Evolutionary conservation across 1,140 invertebrate genomes (phyloP).

Genomic region (Cotesia vestalis): DNA sequence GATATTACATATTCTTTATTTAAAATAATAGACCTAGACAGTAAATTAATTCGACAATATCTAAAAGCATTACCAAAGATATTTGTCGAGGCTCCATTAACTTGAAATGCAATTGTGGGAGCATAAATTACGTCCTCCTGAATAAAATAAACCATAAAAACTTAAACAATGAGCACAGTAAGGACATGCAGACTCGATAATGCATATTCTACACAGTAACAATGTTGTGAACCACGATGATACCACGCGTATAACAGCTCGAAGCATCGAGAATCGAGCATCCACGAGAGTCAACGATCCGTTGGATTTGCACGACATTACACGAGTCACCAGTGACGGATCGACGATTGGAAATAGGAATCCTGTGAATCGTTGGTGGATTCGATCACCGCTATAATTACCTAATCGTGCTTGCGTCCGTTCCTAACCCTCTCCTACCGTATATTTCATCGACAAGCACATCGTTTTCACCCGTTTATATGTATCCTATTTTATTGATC

Average conservation of each 20-base stretch:
- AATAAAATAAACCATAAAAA: slow-evolving; percentile 5
- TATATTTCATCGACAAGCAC: slow-evolving; percentile 36
- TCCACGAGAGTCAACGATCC: slow-evolving; percentile 24
- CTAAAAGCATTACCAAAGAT: too few species aligned
- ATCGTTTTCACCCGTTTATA: slow-evolving; percentile 14
- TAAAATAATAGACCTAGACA: too few species aligned
- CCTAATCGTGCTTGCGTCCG: slow-evolving; percentile 35
- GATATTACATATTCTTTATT: too few species aligned
- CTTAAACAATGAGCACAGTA: neutral
- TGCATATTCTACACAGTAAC: neutral
- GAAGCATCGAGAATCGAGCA: neutral
- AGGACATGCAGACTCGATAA: neutral
- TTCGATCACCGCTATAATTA: slow-evolving; percentile 34
- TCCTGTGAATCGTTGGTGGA: slow-evolving; percentile 31
- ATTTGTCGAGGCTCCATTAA: too few species aligned
- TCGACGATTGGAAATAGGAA: slow-evolving; percentile 34
- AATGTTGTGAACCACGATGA: slow-evolving; percentile 3
- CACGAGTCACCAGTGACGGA: slow-evolving; percentile 37
- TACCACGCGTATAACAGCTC: neutral
- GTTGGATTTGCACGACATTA: slow-evolving; percentile 32
- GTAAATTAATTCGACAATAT: too few species aligned
- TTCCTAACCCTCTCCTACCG: neutral
- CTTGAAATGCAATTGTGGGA: neutral
- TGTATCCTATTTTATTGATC: neutral
- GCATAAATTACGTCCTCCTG: neutral